A percentile compares a stretch with the other conserved stretches of the same genome.
These are phyloP conservation scores for Acleris holmiana DNA, from an alignment of 2,888 invertebrate species.

Conservation along the genomic window DNA sequence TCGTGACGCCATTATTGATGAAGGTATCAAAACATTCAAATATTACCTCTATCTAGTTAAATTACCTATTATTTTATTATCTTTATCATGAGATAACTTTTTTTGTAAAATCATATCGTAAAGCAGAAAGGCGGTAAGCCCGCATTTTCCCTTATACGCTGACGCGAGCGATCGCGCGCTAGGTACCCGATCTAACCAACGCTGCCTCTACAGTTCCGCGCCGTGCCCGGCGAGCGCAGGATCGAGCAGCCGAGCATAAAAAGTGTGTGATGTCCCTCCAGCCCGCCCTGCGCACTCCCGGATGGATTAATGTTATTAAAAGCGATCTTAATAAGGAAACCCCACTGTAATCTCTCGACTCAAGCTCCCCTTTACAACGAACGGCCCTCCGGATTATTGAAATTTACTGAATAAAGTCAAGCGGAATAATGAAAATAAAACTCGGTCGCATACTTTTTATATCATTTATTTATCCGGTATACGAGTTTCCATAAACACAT, in stretches of 20 bases:
- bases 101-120: background rate
- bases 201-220: background rate
- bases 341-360: conserved; percentile 15
- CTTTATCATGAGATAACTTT: too few relatives aligned
- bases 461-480: conserved; percentile 76
- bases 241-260: conserved; percentile 12
- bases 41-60: too few relatives aligned
- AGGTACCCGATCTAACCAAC: too few relatives aligned
- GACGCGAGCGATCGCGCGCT: background rate
- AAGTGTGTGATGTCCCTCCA: conserved; percentile 2
- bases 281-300: conserved; percentile 12
- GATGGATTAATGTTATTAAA: conserved; percentile 35
- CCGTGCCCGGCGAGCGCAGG: background rate
- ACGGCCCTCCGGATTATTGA: conserved; percentile 20
- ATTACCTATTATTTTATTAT: too few relatives aligned
- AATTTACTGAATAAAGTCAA: conserved; percentile 33
- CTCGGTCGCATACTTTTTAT: conserved; percentile 51
- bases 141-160: background rate
- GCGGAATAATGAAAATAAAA: conserved; percentile 51
- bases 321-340: conserved; percentile 27
- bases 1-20: too few relatives aligned
- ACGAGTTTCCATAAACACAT: conserved; percentile 76
- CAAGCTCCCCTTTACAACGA: conserved; percentile 4
- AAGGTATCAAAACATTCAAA: too few relatives aligned
- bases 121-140: background rate